A percentile compares a stretch with the other conserved stretches of the same genome.
These are phyloP conservation scores for Eretmochelys imbricata DNA, from an alignment of 2,113 vertebrate species.

Conservation along the genomic window DNA sequence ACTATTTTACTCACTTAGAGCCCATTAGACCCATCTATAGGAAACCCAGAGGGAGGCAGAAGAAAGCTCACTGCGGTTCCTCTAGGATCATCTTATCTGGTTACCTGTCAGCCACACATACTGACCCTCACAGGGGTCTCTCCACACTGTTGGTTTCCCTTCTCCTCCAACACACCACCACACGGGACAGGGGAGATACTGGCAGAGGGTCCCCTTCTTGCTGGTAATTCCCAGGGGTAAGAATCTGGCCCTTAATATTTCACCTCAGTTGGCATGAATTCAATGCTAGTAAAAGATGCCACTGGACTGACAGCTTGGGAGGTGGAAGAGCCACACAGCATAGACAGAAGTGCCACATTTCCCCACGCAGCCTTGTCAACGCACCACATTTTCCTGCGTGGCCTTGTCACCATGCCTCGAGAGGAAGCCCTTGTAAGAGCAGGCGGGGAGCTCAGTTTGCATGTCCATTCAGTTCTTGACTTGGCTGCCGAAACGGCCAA, in stretches of 20 bases:
- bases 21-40: background rate
- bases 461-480: background rate
- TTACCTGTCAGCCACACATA: background rate
- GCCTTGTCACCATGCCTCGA: accelerated
- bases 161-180: too few relatives aligned
- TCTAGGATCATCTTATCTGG: background rate
- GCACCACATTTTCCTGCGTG: accelerated
- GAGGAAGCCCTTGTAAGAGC: background rate
- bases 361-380: too few relatives aligned
- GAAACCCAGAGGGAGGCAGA: background rate
- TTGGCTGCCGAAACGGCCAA: background rate
- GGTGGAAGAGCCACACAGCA: background rate
- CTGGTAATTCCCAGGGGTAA: background rate
- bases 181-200: background rate
- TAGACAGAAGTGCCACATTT: background rate
- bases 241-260: background rate
- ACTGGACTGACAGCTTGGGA: background rate
- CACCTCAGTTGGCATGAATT: background rate
- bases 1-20: background rate
- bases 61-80: background rate
- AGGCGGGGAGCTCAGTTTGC: background rate
- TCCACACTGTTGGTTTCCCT: too few relatives aligned
- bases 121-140: background rate
- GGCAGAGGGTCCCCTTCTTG: background rate
- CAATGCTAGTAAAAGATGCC: accelerated